These are phyloP conservation scores for Morpho achilles DNA, from an alignment of 2,888 invertebrate species.

Conservation along the genomic window DNA sequence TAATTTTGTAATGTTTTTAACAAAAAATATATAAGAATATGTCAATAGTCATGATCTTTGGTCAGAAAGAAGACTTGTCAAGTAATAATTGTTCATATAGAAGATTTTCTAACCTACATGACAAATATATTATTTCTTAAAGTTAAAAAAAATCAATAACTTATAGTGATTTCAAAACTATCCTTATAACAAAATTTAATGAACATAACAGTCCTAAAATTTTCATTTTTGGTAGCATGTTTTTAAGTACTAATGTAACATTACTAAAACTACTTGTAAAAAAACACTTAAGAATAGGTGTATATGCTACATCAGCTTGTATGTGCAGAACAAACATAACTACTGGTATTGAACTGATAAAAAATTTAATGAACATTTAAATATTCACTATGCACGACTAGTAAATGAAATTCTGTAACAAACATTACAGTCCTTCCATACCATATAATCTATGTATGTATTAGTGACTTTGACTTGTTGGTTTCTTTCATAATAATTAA, in stretches of 20 bases:
- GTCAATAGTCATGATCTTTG: constrained; percentile 48
- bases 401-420: constrained; percentile 34
- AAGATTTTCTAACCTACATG: constrained; percentile 38
- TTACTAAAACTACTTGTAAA: constrained; percentile 25
- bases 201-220: constrained; percentile 60
- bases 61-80: constrained; percentile 45
- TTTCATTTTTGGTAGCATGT: constrained; percentile 66
- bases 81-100: constrained; percentile 13
- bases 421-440: constrained; percentile 11
- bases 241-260: constrained; percentile 68
- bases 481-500: no score
- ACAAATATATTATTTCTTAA: constrained; percentile 64
- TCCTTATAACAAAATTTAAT: constrained; percentile 47
- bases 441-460: no score
- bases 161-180: constrained; percentile 37
- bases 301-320: constrained; percentile 9
- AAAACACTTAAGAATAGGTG: constrained; percentile 12
- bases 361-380: constrained; percentile 25
- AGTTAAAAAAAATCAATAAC: constrained; percentile 42
- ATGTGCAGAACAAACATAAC: constrained; percentile 4
- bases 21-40: constrained; percentile 4
- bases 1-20: neutral
- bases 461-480: no score
- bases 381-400: constrained; percentile 53
- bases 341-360: constrained; percentile 13